A percentile compares a stretch with the other conserved stretches of the same genome.
Conservation (phyloP, 2,888 invertebrate genomes). For the Callinectes sapidus region DNA sequence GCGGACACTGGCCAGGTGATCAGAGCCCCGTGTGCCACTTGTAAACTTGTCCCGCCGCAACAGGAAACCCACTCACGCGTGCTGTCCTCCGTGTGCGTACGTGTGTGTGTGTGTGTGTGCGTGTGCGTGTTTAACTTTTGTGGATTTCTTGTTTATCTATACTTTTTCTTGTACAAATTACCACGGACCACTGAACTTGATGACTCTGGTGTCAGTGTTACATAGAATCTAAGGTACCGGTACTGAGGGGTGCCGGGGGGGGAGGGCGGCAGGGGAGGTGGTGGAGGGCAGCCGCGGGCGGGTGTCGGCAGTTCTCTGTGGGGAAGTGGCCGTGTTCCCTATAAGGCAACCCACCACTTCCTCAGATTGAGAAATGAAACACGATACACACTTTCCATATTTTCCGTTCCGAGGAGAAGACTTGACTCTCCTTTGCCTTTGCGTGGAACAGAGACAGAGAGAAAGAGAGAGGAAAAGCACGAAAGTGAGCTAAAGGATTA, state of each 20-base stretch:
- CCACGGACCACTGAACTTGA: not conserved
- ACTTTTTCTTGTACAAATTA: not conserved
- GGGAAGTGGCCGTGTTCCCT: not conserved
- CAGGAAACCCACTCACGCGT: conserved; percentile 16
- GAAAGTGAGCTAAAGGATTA: not conserved
- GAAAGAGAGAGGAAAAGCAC: too few species aligned
- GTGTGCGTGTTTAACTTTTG: not conserved
- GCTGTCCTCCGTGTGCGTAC: not conserved
- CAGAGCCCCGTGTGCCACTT: not conserved
- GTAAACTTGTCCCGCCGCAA: not conserved
- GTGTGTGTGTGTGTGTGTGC: not conserved
- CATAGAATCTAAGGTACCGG: not conserved
- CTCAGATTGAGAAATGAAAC: not conserved
- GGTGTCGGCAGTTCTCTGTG: not conserved
- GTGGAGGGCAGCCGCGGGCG: not conserved
- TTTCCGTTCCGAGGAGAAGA: not conserved
- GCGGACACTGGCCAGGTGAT: not conserved
- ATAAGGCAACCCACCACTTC: not conserved
- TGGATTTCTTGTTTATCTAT: not conserved
- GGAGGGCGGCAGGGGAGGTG: not conserved
- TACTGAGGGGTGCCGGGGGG: not conserved
- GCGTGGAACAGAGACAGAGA: not conserved
- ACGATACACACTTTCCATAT: not conserved
- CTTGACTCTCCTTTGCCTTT: not conserved
- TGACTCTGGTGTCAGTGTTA: not conserved